Conservation (phyloP, 1,140 invertebrate genomes). For the Drosophila biarmipes region DNA sequence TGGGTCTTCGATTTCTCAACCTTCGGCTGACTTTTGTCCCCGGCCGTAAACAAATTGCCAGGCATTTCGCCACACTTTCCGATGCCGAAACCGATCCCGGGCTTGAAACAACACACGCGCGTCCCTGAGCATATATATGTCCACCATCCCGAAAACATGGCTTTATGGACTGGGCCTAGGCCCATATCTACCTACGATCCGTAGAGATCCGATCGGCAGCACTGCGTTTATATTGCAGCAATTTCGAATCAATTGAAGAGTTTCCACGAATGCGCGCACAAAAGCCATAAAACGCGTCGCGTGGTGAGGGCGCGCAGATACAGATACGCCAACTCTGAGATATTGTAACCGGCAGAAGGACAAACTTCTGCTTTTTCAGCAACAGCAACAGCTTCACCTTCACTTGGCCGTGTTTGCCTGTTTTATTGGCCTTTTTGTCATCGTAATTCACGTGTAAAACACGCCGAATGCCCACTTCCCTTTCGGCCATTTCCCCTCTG, state of each 20-base stretch:
- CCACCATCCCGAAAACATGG: slow-evolving; percentile 18
- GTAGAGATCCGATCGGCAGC: slow-evolving; percentile 65
- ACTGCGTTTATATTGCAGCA: slow-evolving; percentile 81
- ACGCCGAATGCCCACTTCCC: slow-evolving; percentile 40
- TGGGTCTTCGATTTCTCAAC: slow-evolving; percentile 67
- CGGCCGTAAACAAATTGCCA: slow-evolving; percentile 68
- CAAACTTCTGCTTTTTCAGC: slow-evolving; percentile 63
- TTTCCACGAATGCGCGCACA: slow-evolving; percentile 67
- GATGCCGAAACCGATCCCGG: slow-evolving; percentile 1
- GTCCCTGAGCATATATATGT: slow-evolving; percentile 53
- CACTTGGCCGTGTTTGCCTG: slow-evolving; percentile 33
- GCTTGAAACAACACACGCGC: slow-evolving; percentile 29
- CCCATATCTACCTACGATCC: slow-evolving; percentile 24
- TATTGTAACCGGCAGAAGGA: slow-evolving; percentile 27
- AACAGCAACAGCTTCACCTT: slow-evolving; percentile 52
- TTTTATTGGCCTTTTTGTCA: slow-evolving; percentile 75
- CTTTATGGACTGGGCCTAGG: slow-evolving; percentile 60
- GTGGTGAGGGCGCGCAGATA: slow-evolving; percentile 38
- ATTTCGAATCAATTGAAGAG: slow-evolving; percentile 78
- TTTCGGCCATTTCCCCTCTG: slow-evolving; percentile 21
- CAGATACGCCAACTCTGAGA: slow-evolving; percentile 23
- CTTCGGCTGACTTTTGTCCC: slow-evolving; percentile 67
- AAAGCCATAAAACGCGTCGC: slow-evolving; percentile 74
- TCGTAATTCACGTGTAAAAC: slow-evolving; percentile 75
- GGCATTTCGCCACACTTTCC: slow-evolving; percentile 55